Percentiles rank a stretch among this genome's conserved stretches.
Conservation (phyloP, 1,140 invertebrate genomes). For the Nautilus pompilius region DNA sequence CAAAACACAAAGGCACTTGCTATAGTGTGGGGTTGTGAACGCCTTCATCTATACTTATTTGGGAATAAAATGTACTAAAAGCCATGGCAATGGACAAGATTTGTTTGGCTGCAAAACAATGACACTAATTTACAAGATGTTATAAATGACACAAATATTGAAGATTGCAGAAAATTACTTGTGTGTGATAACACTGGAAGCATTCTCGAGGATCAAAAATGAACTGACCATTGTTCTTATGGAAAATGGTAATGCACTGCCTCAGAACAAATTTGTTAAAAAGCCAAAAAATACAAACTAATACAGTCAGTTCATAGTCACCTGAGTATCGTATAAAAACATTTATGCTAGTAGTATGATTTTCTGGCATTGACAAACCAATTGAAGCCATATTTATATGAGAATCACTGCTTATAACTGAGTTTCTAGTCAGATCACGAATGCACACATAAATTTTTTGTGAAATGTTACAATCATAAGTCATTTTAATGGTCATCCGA, state of each 20-base stretch:
- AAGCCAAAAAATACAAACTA: too few species aligned
- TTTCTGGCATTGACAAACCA: too few species aligned
- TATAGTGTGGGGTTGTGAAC: constrained; percentile 10
- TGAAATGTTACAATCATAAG: too few species aligned
- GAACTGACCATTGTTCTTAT: neutral
- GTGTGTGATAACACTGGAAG: neutral
- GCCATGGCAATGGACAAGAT: constrained; percentile 4
- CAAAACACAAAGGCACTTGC: constrained; percentile 51
- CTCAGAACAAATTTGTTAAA: too few species aligned
- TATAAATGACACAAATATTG: neutral
- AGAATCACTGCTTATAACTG: too few species aligned
- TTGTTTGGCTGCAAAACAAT: neutral
- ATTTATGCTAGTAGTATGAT: too few species aligned
- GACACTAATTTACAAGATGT: constrained; percentile 1
- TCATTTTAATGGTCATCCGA: too few species aligned
- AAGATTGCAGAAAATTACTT: neutral
- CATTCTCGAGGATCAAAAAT: neutral
- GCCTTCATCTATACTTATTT: constrained; percentile 2
- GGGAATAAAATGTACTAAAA: neutral
- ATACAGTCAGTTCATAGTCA: too few species aligned
- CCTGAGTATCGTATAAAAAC: too few species aligned
- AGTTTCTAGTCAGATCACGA: too few species aligned
- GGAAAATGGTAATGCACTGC: neutral
- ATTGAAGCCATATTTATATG: too few species aligned
- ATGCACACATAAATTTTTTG: too few species aligned